Percentiles rank a stretch among this genome's conserved stretches.
Conservation (phyloP, 2,797 vertebrate genomes). For the Tolypeutes matacus region DNA sequence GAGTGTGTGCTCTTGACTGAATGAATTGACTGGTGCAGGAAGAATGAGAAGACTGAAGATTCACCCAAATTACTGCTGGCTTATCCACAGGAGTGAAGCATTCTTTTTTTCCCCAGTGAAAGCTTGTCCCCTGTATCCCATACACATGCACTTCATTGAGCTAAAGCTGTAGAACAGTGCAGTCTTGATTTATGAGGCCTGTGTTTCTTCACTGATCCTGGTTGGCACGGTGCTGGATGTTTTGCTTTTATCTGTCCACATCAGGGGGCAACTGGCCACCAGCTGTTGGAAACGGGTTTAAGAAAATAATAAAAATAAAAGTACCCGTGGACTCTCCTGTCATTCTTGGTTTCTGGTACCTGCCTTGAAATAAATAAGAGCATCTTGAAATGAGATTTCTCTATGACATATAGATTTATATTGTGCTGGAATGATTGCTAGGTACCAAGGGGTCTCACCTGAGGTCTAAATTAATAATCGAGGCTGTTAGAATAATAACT, state of each 20-base stretch:
- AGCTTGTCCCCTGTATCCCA: slow-evolving; percentile 78
- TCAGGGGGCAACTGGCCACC: slow-evolving; percentile 90
- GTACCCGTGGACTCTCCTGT: slow-evolving; percentile 71
- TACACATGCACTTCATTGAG: slow-evolving; percentile 88
- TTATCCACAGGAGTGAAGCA: background rate
- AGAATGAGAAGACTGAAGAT: slow-evolving; percentile 11
- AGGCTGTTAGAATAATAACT: slow-evolving; percentile 77
- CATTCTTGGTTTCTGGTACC: slow-evolving; percentile 80
- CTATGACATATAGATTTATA: slow-evolving; percentile 77
- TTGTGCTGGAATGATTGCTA: slow-evolving; percentile 75
- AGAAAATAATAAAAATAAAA: slow-evolving; percentile 83
- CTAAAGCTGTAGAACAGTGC: slow-evolving; percentile 83
- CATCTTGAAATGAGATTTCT: slow-evolving; percentile 63
- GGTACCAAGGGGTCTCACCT: slow-evolving; percentile 66
- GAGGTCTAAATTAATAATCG: slow-evolving; percentile 73
- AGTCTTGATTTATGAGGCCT: slow-evolving; percentile 89
- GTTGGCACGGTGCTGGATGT: slow-evolving; percentile 87
- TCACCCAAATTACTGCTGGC: background rate
- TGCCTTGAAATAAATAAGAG: slow-evolving; percentile 72
- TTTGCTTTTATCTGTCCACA: slow-evolving; percentile 90
- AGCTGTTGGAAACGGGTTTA: slow-evolving; percentile 89
- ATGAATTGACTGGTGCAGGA: background rate
- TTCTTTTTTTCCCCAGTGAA: background rate
- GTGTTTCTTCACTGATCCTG: slow-evolving; percentile 88
- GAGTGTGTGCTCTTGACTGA: background rate